Conservation (phyloP, 2,113 vertebrate species). For the Neolamprologus hecqui region DNA sequence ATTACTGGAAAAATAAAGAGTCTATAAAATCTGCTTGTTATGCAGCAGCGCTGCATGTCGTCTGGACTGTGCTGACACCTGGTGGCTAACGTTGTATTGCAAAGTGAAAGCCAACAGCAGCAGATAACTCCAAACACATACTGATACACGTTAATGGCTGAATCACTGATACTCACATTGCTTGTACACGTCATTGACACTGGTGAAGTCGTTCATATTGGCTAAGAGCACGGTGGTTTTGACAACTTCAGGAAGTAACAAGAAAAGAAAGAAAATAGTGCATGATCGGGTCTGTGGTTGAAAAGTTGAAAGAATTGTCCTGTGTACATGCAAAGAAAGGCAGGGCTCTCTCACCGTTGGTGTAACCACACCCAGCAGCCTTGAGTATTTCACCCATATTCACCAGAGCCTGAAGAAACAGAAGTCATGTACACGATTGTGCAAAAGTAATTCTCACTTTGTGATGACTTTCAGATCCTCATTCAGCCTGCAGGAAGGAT, state of each 20-base stretch:
- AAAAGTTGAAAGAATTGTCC: background rate
- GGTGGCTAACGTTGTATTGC: background rate
- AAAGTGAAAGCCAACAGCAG: background rate
- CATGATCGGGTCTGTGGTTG: background rate
- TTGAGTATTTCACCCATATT: constrained; percentile 92
- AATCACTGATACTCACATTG: constrained; percentile 79
- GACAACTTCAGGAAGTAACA: constrained; percentile 77
- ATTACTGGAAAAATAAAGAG: background rate
- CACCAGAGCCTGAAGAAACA: constrained; percentile 75
- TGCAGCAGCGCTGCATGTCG: background rate
- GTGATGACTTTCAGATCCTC: background rate
- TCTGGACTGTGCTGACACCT: constrained; percentile 22
- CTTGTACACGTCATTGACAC: constrained; percentile 85
- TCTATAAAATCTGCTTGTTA: background rate
- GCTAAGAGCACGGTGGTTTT: constrained; percentile 89
- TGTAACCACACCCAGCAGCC: constrained; percentile 80
- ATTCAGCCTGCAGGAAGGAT: background rate
- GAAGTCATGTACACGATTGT: background rate
- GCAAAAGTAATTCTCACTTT: background rate
- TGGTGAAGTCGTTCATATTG: constrained; percentile 88
- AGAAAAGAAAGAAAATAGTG: background rate
- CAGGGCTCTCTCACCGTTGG: constrained; percentile 70
- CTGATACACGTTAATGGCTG: background rate
- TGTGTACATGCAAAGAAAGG: background rate
- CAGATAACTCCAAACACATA: background rate